Evolutionary conservation across 2,113 vertebrate genomes (phyloP).

Genomic region (Nycticryphes semicollaris): DNA sequence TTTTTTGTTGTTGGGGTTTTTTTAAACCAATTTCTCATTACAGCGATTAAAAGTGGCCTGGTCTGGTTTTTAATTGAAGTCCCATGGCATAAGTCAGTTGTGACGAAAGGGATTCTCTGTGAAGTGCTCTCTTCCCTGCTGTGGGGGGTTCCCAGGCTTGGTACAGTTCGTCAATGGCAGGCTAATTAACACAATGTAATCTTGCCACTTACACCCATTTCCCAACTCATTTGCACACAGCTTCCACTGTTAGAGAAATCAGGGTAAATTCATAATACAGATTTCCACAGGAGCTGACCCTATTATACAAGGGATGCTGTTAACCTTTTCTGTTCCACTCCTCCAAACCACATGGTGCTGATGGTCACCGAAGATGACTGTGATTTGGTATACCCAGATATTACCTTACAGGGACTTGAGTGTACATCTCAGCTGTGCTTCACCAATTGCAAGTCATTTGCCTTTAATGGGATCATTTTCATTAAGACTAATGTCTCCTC

Average conservation of each 20-base stretch:
- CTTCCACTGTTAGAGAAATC: conserved; percentile 1
- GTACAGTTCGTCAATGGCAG: not conserved
- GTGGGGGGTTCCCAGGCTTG: conserved; percentile 54
- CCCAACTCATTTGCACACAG: conserved; percentile 35
- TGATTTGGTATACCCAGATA: not conserved
- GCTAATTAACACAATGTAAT: conserved; percentile 44
- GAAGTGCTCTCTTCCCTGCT: conserved; percentile 20
- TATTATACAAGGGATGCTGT: not conserved
- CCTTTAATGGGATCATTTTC: conserved; percentile 21
- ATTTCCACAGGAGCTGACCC: not conserved
- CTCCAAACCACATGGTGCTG: not conserved
- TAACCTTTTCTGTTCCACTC: not conserved
- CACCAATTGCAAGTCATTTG: not conserved
- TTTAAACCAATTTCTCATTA: conserved; percentile 3
- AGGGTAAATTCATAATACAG: not conserved
- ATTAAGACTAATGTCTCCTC: conserved; percentile 21
- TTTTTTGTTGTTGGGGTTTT: not conserved
- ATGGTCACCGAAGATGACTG: not conserved
- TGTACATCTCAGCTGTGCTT: not conserved
- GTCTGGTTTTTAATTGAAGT: conserved; percentile 57
- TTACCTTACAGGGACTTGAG: not conserved
- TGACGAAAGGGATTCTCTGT: conserved; percentile 57
- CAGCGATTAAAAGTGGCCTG: conserved; percentile 26
- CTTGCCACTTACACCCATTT: conserved; percentile 27
- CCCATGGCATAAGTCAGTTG: conserved; percentile 27